Evolutionary conservation across 2,113 vertebrate species (phyloP).

Genomic region (Pholis gunnellus): DNA sequence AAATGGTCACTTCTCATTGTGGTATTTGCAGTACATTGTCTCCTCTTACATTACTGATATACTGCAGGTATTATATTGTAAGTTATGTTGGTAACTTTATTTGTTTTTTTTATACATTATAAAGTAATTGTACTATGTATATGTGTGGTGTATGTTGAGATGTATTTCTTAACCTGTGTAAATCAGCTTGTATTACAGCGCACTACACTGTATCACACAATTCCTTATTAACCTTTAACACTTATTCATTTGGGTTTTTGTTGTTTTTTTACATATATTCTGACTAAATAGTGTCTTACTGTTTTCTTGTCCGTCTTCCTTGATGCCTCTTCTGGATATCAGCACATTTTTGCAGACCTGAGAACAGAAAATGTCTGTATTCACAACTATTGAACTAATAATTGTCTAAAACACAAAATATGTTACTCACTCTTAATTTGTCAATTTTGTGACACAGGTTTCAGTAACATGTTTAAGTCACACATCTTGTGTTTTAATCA

Average conservation of each 20-base stretch:
- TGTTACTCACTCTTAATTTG: background rate
- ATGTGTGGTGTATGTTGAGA: background rate
- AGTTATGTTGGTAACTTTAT: background rate
- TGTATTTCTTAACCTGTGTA: background rate
- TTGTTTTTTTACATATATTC: too few species aligned
- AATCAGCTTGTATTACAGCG: background rate
- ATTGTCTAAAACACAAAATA: background rate
- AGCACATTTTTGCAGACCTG: slow-evolving; percentile 93
- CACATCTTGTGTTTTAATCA: background rate
- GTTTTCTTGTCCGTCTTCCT: slow-evolving; percentile 12
- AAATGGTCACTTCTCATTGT: background rate
- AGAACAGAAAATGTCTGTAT: slow-evolving; percentile 6
- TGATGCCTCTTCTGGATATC: slow-evolving; percentile 59
- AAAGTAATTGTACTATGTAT: too few species aligned
- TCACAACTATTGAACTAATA: background rate
- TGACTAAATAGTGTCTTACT: slow-evolving; percentile 30
- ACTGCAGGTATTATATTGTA: background rate
- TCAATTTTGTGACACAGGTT: background rate
- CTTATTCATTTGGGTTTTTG: background rate
- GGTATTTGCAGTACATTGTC: background rate
- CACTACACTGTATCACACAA: background rate
- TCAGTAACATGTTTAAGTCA: background rate
- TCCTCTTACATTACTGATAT: background rate
- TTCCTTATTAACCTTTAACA: background rate
- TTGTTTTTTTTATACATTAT: background rate